Evolutionary conservation across 2,113 vertebrate genomes (phyloP), one percentile per base, ranked within the genome.

Genomic region (Ardeotis arabs): DNA sequence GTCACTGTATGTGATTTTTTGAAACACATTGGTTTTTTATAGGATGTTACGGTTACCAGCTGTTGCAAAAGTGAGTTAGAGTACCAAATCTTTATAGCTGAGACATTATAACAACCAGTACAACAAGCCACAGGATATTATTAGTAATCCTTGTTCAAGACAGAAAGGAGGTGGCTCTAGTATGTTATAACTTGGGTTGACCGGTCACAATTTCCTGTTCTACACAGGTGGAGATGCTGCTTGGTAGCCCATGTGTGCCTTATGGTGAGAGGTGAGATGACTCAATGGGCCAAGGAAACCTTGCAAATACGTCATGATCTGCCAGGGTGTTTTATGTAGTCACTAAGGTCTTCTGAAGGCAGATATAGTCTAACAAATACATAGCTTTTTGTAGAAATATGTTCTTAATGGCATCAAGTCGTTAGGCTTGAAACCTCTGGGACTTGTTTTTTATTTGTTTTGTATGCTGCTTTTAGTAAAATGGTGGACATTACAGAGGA

Each of bases 401-500:
- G 4, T 89, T 69, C 52, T 87, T 87, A 41, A 21, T 2, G 8
- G 17, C 31, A 70, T 69, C 15, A 35, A 45, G 39, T 44, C 49
- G 17, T 58, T 35, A 35, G 35, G 29, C 23, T 79, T 81, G 53
- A 53, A 44, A 89, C 60, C 33, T 8, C 41, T 31, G 29, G 7
- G 52, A 78, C 73, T 70, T 2, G 10, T 39, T 91, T 83, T 68
- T 49, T 45, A 15, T 75, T 94, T 93, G 22, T 47, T 73, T 94
- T 85, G 70, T 31, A 80, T 4, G 5, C 31, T 77, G 67, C 58
- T 69, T 87, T 73, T 84, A 70, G 58, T 79, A 25, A 73, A 72
- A 59, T 0, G 0, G 28, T 45, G 14, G 33, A 27, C 4, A 3
- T n/a, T 35, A 21, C 25, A 35, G 18, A 39, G 49, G 16, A 20